These are phyloP conservation scores for Potorous gilbertii DNA, from an alignment of 2,797 vertebrate species.

Conservation along the genomic window DNA sequence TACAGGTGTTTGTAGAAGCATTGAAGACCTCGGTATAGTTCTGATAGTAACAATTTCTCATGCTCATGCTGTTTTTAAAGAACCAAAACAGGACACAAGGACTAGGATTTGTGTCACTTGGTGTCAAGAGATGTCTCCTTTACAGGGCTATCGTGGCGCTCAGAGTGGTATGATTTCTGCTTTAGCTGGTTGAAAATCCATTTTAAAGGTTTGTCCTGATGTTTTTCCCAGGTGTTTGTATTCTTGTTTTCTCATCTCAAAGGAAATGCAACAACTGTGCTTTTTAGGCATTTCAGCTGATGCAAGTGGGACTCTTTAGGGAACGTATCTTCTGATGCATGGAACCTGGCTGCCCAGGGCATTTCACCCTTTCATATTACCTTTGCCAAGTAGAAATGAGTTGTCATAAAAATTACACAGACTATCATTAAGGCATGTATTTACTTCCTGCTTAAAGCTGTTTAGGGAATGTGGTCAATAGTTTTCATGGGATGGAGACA, in stretches of 20 bases:
- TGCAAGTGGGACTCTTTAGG: neutral
- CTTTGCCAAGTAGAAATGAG: constrained; percentile 50
- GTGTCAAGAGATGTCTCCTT: neutral
- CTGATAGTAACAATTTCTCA: neutral
- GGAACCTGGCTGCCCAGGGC: constrained; percentile 32
- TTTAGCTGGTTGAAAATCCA: neutral
- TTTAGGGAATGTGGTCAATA: constrained; percentile 32
- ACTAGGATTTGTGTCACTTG: neutral
- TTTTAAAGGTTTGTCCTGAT: constrained; percentile 6
- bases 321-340: constrained; percentile 36
- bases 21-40: neutral
- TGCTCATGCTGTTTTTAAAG: neutral
- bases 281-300: constrained; percentile 28
- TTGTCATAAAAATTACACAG: constrained; percentile 54
- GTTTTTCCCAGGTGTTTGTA: constrained; percentile 17
- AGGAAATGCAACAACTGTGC: constrained; percentile 23
- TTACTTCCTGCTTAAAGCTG: constrained; percentile 23
- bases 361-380: constrained; percentile 56
- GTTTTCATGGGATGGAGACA: neutral
- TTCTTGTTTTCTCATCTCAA: neutral
- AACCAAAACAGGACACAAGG: rapidly evolving
- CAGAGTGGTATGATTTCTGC: rapidly evolving
- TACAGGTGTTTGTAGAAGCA: neutral
- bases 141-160: neutral
- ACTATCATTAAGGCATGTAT: constrained; percentile 11